These are phyloP conservation scores for Coregonus suidteri DNA, from an alignment of 2,797 vertebrate species.

Conservation along the genomic window DNA sequence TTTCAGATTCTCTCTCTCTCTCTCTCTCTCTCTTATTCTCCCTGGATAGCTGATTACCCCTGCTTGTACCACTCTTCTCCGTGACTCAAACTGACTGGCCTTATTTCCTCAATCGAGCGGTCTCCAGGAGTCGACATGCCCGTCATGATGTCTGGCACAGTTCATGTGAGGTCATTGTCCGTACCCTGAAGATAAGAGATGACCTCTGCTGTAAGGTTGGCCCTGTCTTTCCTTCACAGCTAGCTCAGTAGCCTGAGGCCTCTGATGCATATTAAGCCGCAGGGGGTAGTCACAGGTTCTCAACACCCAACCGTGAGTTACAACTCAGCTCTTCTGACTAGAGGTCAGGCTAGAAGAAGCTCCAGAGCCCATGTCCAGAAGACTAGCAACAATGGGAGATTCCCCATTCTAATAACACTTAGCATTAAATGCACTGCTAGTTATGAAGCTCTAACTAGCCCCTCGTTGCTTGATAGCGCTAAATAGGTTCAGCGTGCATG, in stretches of 20 bases:
- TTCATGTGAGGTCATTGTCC: conserved; percentile 57
- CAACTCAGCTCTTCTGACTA: conserved; percentile 38
- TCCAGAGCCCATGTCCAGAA: conserved; percentile 58
- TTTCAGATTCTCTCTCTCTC: background rate
- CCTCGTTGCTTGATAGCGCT: conserved; percentile 45
- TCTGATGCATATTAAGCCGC: background rate
- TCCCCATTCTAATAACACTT: conserved; percentile 8
- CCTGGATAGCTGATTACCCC: background rate
- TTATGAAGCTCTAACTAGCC: conserved; percentile 23
- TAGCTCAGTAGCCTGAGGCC: conserved; percentile 42
- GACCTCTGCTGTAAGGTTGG: conserved; percentile 47
- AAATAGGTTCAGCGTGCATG: conserved; percentile 43
- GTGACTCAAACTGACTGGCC: conserved; percentile 19
- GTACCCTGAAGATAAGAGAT: conserved; percentile 35
- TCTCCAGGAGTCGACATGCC: conserved; percentile 10
- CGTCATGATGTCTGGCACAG: conserved; percentile 40
- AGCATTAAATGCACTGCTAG: too few species aligned
- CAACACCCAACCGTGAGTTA: conserved; percentile 60
- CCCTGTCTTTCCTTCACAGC: conserved; percentile 54
- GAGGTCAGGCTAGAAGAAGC: conserved; percentile 57
- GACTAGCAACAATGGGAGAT: conserved; percentile 16
- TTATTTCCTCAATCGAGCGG: conserved; percentile 35
- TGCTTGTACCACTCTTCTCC: background rate
- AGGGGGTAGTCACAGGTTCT: conserved; percentile 39
- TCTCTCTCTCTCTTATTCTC: conserved; percentile 20